Conservation (phyloP, 1,140 invertebrate genomes). For the Penaeus japonicus region DNA sequence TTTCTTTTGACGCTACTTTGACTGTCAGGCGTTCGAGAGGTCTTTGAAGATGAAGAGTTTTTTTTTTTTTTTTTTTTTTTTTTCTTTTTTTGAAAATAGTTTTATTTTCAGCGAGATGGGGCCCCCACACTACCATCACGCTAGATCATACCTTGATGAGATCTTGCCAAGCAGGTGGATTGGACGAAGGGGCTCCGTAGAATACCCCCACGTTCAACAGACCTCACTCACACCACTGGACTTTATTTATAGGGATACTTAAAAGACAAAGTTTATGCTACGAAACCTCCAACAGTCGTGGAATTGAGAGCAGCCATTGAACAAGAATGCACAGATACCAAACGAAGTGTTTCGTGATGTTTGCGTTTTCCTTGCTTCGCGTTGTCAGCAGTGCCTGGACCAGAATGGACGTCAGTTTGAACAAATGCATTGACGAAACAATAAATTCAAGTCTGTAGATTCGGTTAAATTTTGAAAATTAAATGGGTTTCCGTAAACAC, state of each 20-base stretch:
- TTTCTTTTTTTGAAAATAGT: too few species aligned
- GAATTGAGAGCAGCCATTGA: too few species aligned
- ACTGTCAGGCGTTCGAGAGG: not conserved
- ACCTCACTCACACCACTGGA: too few species aligned
- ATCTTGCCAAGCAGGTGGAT: not conserved
- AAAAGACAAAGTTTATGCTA: too few species aligned
- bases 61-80: too few species aligned
- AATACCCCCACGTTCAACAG: too few species aligned
- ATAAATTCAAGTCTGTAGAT: not conserved
- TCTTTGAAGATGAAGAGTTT: not conserved
- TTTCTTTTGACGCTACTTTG: not conserved
- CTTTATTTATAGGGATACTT: too few species aligned
- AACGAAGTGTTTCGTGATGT: not conserved
- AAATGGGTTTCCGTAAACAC: not conserved
- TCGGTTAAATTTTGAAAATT: not conserved
- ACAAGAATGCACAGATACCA: not conserved
- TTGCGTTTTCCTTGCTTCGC: not conserved
- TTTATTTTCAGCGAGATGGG: constrained; percentile 4
- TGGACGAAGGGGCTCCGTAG: not conserved
- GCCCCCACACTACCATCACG: not conserved
- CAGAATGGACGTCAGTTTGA: not conserved
- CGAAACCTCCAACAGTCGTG: too few species aligned
- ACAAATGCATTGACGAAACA: not conserved
- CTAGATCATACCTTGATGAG: not conserved
- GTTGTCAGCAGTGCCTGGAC: not conserved